Evolutionary conservation across 2,797 vertebrate species (phyloP).

Genomic region (Smutsia gigantea): DNA sequence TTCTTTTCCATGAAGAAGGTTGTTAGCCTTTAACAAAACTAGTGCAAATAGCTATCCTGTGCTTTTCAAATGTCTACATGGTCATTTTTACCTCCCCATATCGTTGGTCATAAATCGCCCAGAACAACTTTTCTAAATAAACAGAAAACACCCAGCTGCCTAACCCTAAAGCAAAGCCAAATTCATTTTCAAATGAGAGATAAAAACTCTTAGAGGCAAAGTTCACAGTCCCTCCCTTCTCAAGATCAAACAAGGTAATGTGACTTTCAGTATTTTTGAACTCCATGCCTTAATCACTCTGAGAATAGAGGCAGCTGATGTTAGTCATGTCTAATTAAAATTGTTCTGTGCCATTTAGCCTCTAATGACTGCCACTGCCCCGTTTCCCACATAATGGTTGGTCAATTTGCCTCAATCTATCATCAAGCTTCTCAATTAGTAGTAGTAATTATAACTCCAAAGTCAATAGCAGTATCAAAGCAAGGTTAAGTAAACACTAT

Average conservation of each 20-base stretch:
- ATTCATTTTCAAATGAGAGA: slow-evolving; percentile 30
- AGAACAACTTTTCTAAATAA: slow-evolving; percentile 23
- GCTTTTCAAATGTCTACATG: not conserved
- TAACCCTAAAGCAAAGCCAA: slow-evolving; percentile 46
- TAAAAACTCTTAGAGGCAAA: not conserved
- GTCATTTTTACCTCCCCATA: not conserved
- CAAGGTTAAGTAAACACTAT: slow-evolving; percentile 82
- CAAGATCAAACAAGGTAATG: slow-evolving; percentile 54
- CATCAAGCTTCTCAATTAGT: slow-evolving; percentile 79
- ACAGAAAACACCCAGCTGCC: slow-evolving; percentile 13
- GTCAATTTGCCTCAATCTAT: slow-evolving; percentile 79
- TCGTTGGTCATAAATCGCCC: not conserved
- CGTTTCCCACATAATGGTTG: slow-evolving; percentile 56
- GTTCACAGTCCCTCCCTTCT: not conserved
- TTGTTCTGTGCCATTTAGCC: slow-evolving; percentile 68
- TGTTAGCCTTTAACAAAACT: not conserved
- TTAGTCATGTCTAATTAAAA: slow-evolving; percentile 78
- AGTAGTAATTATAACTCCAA: slow-evolving; percentile 78
- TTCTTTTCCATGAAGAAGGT: not conserved
- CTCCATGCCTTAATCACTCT: slow-evolving; percentile 33
- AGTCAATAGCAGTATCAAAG: slow-evolving; percentile 80
- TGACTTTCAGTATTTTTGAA: slow-evolving; percentile 64
- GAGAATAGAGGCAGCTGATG: slow-evolving; percentile 60
- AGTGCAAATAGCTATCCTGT: not conserved
- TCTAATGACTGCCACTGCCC: slow-evolving; percentile 40